phyloP scores from a whole-genome alignment of 2,113 vertebrate species.

The Hippocampus guttulatus region DNA sequence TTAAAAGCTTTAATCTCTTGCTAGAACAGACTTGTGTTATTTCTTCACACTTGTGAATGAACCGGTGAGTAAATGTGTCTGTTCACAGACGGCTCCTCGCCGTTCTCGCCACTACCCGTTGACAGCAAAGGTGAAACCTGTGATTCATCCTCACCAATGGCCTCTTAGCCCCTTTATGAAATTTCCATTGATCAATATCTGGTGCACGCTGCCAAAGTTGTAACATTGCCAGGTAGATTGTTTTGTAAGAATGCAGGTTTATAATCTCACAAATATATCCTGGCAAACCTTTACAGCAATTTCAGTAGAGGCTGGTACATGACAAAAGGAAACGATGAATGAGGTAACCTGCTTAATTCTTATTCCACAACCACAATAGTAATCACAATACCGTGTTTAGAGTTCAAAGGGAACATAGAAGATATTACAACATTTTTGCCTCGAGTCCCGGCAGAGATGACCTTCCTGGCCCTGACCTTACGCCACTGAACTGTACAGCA shows the following conservation, averaged over 20 bases:
- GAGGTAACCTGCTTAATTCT: too few relatives aligned
- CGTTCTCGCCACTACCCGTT: conserved; percentile 24
- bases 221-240: not conserved
- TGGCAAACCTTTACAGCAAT: not conserved
- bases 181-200: conserved; percentile 21
- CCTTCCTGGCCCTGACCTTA: not conserved
- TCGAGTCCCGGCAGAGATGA: not conserved
- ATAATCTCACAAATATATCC: not conserved
- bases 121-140: conserved; percentile 36
- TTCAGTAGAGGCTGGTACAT: too few relatives aligned
- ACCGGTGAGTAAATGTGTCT: conserved; percentile 10
- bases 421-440: too few relatives aligned
- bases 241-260: not conserved
- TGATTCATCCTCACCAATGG: conserved; percentile 30
- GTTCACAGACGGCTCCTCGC: conserved; percentile 22
- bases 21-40: conserved; percentile 1
- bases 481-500: not conserved
- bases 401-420: too few relatives aligned
- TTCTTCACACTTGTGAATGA: conserved; percentile 6
- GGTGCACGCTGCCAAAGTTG: conserved; percentile 6
- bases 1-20: conserved; percentile 15
- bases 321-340: too few relatives aligned
- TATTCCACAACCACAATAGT: too few relatives aligned
- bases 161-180: conserved; percentile 7
- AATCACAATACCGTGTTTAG: too few relatives aligned